Conservation (phyloP, 2,888 invertebrate species). For the Tetramorium bicarinatum region DNA sequence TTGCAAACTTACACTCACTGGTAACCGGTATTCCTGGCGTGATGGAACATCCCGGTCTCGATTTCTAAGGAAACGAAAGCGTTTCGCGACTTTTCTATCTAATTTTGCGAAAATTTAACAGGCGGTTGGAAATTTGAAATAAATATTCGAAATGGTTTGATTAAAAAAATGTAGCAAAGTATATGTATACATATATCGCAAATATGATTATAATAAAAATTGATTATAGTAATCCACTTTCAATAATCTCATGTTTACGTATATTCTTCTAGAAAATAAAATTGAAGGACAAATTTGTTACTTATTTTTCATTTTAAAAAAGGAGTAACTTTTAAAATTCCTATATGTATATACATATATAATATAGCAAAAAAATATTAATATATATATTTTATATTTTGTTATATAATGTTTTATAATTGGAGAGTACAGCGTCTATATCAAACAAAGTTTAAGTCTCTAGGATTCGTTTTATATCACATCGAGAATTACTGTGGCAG, state of each 20-base stretch:
- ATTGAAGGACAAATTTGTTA: neutral
- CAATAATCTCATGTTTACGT: neutral
- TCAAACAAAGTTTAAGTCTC: neutral
- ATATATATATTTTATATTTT: neutral
- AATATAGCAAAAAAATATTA: neutral
- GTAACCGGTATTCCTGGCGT: slow-evolving; percentile 45
- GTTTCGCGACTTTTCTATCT: neutral
- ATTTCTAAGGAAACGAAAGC: slow-evolving; percentile 37
- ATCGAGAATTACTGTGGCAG: neutral
- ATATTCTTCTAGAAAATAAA: no score
- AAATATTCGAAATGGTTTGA: no score
- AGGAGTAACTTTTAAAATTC: neutral
- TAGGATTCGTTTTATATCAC: neutral
- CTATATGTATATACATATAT: neutral
- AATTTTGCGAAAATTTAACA: neutral
- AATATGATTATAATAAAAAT: neutral
- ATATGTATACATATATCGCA: neutral
- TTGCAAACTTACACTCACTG: slow-evolving; percentile 35
- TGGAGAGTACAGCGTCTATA: neutral
- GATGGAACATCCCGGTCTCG: slow-evolving; percentile 12
- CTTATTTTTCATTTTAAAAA: neutral
- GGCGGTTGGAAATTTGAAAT: no score
- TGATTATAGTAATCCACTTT: neutral
- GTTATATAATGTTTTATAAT: neutral
- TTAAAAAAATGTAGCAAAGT: no score